Evolutionary conservation across 2,888 invertebrate genomes (phyloP), one percentile per base, ranked within the genome.

Genomic region (Scaptomyza polygonia): DNA sequence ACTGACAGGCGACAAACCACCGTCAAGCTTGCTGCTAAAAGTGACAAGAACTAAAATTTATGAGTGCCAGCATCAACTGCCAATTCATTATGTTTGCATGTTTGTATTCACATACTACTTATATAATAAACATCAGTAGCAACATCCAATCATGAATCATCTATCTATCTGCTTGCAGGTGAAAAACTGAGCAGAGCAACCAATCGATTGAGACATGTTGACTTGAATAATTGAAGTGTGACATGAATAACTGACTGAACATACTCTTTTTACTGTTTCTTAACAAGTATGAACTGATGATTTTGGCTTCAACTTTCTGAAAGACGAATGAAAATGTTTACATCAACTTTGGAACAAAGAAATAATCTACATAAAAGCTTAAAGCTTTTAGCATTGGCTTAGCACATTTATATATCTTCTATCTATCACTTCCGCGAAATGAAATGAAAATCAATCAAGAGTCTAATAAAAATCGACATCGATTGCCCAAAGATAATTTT

Each of bases 41-140:
- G 36, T 39, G 45, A 64, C 39, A 64, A 44, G 36, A 45, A 61
- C 45, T 57, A 42, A 55, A 66, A 81, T 82, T 73, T 84, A 67
- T 78, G 84, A 47, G 66, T 54, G 56, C 54, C 16, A 54, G 52
- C 68, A 79, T 62, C 81, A 77, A 76, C 67, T 73, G 69, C 68
- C 82, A 81, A 77, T 82, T 82, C 77, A 81, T 82, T 79, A 72
- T 79, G 77, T n/a, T n/a, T 62, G 53, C 67, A 55, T 52, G 62
- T 48, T 49, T 30, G 25, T 25, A 25, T 25, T 25, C 25, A 25
- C 4, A 25, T 5, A 25, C 21, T 25, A 43, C 30, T 27, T 47
- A 43, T 52, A 32, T 53, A 45, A 32, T 49, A 54, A 14, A 47
- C 25, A 25, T 25, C 25, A 51, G 36, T 21, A 49, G 11, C 65